A percentile compares a stretch with the other conserved stretches of the same genome.
phyloP scores from a whole-genome alignment of 2,888 invertebrate genomes.

The Gymnocheta viridis region DNA sequence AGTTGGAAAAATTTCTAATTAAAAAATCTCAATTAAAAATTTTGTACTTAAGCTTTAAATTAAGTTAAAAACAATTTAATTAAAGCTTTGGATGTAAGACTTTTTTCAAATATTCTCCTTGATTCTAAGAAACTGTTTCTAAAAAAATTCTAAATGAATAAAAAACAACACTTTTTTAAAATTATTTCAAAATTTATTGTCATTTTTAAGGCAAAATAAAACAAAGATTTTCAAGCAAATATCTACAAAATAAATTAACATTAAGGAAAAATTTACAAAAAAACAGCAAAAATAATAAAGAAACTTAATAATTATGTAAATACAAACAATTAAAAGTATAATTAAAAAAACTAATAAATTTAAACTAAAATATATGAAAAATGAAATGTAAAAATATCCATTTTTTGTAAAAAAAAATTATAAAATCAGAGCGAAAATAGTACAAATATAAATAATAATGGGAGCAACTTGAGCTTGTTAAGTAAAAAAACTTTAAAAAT shows the following conservation, averaged over 20 bases:
- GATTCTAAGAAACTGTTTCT: not conserved
- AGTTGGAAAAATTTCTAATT: too few species aligned
- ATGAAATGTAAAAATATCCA: not conserved
- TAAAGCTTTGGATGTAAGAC: too few species aligned
- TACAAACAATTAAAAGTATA: slow-evolving; percentile 9
- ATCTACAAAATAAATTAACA: slow-evolving; percentile 36
- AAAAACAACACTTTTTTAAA: not conserved
- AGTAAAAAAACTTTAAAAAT: not conserved
- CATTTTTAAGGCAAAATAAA: slow-evolving; percentile 69
- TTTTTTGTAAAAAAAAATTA: not conserved
- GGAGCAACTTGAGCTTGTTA: not conserved
- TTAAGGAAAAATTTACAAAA: not conserved
- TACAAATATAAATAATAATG: not conserved
- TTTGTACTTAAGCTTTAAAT: too few species aligned
- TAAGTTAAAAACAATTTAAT: too few species aligned
- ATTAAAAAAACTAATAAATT: not conserved
- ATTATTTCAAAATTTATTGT: slow-evolving; percentile 77
- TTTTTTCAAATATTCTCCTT: too few species aligned
- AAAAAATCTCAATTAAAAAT: too few species aligned
- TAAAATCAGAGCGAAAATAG: too few species aligned
- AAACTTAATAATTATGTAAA: slow-evolving; percentile 48
- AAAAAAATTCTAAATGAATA: not conserved
- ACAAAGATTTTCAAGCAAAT: not conserved
- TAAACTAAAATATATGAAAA: not conserved
- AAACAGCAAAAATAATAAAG: not conserved